phyloP scores from a whole-genome alignment of 2,797 vertebrate genomes.

The Crocodylus rhombifer region DNA sequence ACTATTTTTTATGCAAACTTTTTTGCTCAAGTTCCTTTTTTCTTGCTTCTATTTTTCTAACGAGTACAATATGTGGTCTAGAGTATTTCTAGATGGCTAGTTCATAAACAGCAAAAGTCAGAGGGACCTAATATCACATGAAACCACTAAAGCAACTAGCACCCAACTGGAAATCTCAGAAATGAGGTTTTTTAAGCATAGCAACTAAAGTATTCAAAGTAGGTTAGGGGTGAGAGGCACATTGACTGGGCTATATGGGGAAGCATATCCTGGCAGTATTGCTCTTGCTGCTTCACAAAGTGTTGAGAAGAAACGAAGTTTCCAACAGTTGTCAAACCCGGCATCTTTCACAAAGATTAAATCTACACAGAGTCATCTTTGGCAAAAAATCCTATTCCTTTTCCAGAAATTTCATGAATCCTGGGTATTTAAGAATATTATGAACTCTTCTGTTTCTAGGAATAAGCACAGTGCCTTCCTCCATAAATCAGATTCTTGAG shows the following conservation, averaged over 20 bases:
- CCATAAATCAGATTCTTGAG: conserved; percentile 43
- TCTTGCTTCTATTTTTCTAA: not conserved
- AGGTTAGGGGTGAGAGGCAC: not conserved
- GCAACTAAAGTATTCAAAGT: not conserved
- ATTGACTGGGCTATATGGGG: rapidly evolving
- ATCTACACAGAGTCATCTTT: not conserved
- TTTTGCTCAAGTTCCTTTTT: rapidly evolving
- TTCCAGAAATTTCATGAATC: not conserved
- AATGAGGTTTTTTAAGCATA: not conserved
- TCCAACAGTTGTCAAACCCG: not conserved
- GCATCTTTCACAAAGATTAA: not conserved
- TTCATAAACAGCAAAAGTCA: rapidly evolving
- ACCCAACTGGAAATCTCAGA: not conserved
- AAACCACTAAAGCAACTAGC: not conserved
- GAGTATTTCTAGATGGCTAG: not conserved
- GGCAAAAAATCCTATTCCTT: rapidly evolving
- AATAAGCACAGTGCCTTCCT: not conserved
- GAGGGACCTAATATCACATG: rapidly evolving
- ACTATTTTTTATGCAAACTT: not conserved
- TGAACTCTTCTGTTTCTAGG: not conserved
- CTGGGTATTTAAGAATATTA: not conserved
- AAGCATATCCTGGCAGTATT: rapidly evolving
- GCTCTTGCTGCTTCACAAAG: rapidly evolving
- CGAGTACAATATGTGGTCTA: not conserved
- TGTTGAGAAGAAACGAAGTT: not conserved